Evolutionary conservation across 2,113 vertebrate genomes (phyloP).

Genomic region (Leptodactylus fuscus): DNA sequence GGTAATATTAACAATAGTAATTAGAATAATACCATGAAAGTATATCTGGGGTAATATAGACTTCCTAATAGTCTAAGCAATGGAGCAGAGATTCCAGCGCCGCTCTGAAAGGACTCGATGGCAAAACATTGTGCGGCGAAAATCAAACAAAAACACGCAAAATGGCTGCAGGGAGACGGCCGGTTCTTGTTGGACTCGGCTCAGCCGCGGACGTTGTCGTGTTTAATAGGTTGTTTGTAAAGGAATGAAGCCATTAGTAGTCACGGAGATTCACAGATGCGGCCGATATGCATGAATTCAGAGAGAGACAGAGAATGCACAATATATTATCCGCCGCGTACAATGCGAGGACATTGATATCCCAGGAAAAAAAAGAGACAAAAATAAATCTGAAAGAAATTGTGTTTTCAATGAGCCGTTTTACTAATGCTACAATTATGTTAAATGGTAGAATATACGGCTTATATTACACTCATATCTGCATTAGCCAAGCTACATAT

Average conservation of each 20-base stretch:
- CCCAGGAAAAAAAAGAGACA: background rate
- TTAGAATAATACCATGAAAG: constrained; percentile 4
- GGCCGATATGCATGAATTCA: constrained; percentile 17
- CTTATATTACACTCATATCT: background rate
- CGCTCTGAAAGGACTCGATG: background rate
- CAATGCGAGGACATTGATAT: background rate
- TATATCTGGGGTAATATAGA: constrained; percentile 11
- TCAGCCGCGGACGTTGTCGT: background rate
- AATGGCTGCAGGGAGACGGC: background rate
- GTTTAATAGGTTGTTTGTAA: constrained; percentile 21
- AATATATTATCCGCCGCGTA: background rate
- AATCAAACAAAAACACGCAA: constrained; percentile 2
- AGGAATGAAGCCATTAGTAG: constrained; percentile 21
- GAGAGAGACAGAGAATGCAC: background rate
- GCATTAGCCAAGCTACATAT: background rate
- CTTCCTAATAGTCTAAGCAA: constrained; percentile 22
- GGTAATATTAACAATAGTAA: constrained; percentile 4
- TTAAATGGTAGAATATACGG: background rate
- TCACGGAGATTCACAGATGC: constrained; percentile 6
- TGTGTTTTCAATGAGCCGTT: background rate
- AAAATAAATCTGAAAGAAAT: background rate
- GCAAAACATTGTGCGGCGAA: background rate
- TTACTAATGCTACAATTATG: background rate
- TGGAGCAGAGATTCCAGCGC: background rate
- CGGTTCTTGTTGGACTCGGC: background rate